These are phyloP conservation scores for Polymixis flavicincta DNA, from an alignment of 2,888 invertebrate species.

Conservation along the genomic window DNA sequence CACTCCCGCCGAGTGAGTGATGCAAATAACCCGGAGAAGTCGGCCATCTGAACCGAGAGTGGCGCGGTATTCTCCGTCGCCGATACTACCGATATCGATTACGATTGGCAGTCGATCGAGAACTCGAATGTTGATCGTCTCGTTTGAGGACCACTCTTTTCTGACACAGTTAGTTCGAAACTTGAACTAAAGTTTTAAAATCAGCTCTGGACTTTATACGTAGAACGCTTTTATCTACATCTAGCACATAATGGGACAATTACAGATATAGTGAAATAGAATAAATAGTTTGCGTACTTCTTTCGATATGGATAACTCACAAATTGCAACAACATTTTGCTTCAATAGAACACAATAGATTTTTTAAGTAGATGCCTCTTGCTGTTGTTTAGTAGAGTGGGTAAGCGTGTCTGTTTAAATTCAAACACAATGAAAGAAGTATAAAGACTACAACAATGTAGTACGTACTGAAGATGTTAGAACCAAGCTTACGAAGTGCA, in stretches of 20 bases:
- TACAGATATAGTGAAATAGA: slow-evolving; percentile 49
- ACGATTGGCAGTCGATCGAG: slow-evolving; percentile 84
- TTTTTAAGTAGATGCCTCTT: not conserved
- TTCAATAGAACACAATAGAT: slow-evolving; percentile 5
- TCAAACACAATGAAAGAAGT: slow-evolving; percentile 29
- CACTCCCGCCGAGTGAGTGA: slow-evolving; percentile 89
- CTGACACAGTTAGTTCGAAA: slow-evolving; percentile 45
- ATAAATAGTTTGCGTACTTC: slow-evolving; percentile 40
- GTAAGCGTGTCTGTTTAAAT: not conserved
- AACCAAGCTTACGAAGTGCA: slow-evolving; percentile 58
- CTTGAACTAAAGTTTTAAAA: slow-evolving; percentile 56
- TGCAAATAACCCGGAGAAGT: slow-evolving; percentile 85
- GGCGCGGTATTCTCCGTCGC: slow-evolving; percentile 90
- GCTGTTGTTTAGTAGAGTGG: not conserved
- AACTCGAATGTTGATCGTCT: slow-evolving; percentile 85
- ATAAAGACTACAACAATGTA: slow-evolving; percentile 24
- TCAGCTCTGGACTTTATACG: slow-evolving; percentile 57
- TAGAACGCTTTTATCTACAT: slow-evolving; percentile 51
- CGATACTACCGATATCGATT: slow-evolving; percentile 86
- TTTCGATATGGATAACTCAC: slow-evolving; percentile 28
- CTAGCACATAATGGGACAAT: slow-evolving; percentile 35
- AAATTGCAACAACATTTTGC: slow-evolving; percentile 3
- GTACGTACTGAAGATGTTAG: slow-evolving; percentile 48
- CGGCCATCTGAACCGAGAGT: slow-evolving; percentile 89
- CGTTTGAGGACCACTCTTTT: slow-evolving; percentile 76